Base-by-base conservation (phyloP, 1,140 invertebrate genomes). In the Bombus polaris region DNA sequence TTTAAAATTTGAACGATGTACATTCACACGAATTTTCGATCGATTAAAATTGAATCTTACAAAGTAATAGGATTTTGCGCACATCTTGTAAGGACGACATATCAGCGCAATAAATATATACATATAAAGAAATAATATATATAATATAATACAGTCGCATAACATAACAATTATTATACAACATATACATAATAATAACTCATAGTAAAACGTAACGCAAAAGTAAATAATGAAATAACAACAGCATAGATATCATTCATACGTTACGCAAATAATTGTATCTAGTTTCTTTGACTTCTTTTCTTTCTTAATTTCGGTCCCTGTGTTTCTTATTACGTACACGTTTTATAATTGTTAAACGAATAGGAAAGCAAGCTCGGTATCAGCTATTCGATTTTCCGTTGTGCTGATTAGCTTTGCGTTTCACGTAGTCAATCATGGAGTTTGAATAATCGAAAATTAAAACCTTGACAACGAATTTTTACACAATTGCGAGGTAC, bases 121-220 rank as follows among this genome's bases (percentile, higher is more conserved):
- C 89, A 90, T 53, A 44, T n/a, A 9, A 68, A 68, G 81, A 90
- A 90, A 84, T 90, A 90, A 90, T 90, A 90, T 79, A 90, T 66
- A 81, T 81, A 90, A 88, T 90, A 90, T 88, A 86, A 90, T 90
- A 90, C 89, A 90, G 62, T 86, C 39, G 74, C 77, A 86, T 90
- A 90, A 90, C 89, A 62, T 90, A 90, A 90, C 89, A 90, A 90
- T 88, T 86, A 90, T 88, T 53, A 57, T 90, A 90, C 89, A 90
- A 83, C 65, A 59, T 90, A 83, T 81, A 83, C 78, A 88, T 83
- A 85, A 74, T 86, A 90, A 39, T 86, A 81, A 90, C 53, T 86
- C 37, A 86, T 90, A 88, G 35, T 72, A 44, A 90, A 88, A 90
- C 78, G 53, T 88, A 90, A 88, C 83, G 70, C 71, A 86, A 90